Conservation (phyloP, 2,113 vertebrate genomes). For the Rhynchomys soricoides region DNA sequence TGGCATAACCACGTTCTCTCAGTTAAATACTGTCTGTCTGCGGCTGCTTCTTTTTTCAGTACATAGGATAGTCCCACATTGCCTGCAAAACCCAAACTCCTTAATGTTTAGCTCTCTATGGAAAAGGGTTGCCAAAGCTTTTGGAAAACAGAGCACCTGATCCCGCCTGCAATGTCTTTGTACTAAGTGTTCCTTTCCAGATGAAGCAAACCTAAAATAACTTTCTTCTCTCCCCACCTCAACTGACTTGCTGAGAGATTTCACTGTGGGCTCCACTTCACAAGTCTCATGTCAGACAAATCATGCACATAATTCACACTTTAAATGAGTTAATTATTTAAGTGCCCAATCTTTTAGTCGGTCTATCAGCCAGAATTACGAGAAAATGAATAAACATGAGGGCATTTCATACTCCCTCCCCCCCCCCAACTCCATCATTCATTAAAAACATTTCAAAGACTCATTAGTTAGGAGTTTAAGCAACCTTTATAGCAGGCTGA, state of each 20-base stretch:
- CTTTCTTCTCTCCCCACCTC: neutral
- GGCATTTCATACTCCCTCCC: constrained; percentile 46
- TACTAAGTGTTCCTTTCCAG: constrained; percentile 29
- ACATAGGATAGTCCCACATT: neutral
- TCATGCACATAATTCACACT: constrained; percentile 74
- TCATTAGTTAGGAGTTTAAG: constrained; percentile 72
- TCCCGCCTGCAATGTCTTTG: neutral
- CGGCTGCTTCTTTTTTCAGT: neutral
- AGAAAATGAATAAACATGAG: constrained; percentile 80
- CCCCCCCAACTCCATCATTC: constrained; percentile 66
- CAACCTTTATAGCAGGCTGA: constrained; percentile 61
- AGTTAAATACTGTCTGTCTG: neutral
- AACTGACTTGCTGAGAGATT: neutral
- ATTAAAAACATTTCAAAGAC: constrained; percentile 68
- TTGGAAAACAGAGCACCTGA: neutral
- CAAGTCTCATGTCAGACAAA: constrained; percentile 66
- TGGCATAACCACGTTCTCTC: neutral
- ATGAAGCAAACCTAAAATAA: constrained; percentile 41
- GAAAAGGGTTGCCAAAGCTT: neutral
- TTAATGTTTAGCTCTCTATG: neutral
- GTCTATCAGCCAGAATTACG: constrained; percentile 69
- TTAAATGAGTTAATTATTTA: constrained; percentile 81
- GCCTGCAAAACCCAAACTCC: neutral
- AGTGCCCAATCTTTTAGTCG: constrained; percentile 72
- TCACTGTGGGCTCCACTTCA: constrained; percentile 58